Conservation (phyloP, 2,113 vertebrate species). For the Pitta sordida region DNA sequence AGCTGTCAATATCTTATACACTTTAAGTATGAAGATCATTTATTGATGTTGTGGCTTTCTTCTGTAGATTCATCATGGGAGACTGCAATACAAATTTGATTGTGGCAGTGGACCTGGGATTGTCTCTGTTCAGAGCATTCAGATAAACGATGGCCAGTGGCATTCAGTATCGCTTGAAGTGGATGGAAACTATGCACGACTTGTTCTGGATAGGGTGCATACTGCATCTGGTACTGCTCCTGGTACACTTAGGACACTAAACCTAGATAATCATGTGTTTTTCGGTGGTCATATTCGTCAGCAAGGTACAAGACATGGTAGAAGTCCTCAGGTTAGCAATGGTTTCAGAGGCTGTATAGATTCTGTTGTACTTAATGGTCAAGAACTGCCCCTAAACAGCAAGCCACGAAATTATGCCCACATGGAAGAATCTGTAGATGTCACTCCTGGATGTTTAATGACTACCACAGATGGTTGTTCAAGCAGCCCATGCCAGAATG, state of each 20-base stretch:
- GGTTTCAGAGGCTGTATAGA: slow-evolving; percentile 94
- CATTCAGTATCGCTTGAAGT: slow-evolving; percentile 90
- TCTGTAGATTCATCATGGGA: slow-evolving; percentile 88
- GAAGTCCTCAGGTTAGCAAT: slow-evolving; percentile 80
- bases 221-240: slow-evolving; percentile 92
- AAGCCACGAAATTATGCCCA: slow-evolving; percentile 79
- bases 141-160: slow-evolving; percentile 94
- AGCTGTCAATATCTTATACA: neutral
- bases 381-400: slow-evolving; percentile 87
- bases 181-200: slow-evolving; percentile 89
- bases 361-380: slow-evolving; percentile 87
- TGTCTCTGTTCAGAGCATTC: slow-evolving; percentile 92
- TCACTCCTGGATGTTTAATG: slow-evolving; percentile 85
- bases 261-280: slow-evolving; percentile 88
- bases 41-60: neutral
- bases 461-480: slow-evolving; percentile 81
- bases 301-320: slow-evolving; percentile 74
- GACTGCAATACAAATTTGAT: slow-evolving; percentile 95
- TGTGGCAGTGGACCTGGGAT: slow-evolving; percentile 94
- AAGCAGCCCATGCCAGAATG: slow-evolving; percentile 90
- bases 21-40: neutral
- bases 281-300: slow-evolving; percentile 91
- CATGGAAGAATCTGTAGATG: slow-evolving; percentile 88
- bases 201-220: slow-evolving; percentile 91
- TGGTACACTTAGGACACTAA: slow-evolving; percentile 91